Evolutionary conservation across 2,113 vertebrate species (phyloP), one percentile per base, ranked within the genome.

Genomic region (Salvelinus sp.): DNA sequence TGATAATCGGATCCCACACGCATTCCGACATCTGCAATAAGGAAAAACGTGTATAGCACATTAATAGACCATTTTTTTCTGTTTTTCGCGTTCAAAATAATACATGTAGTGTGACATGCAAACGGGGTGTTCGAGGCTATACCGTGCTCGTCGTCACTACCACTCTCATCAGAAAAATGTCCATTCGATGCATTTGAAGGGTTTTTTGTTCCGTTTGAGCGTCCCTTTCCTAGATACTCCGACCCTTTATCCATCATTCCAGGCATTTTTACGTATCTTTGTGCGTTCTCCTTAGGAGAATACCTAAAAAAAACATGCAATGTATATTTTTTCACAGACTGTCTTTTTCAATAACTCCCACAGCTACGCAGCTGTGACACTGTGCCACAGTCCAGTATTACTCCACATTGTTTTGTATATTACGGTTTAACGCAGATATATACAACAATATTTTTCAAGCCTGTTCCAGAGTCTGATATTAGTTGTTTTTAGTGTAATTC

Each of bases 1-100:
- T 98, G 97, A 76, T 96, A 98, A 83, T 98, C 97, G 0, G 94
- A 93, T 86, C 96, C 97, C 83, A 98, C 97, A 88, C 97, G 95
- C 97, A 98, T 98, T 77, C 97, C 97, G 76, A 98, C 96, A 96
- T 98, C 96, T 98, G 93, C 62, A 93, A 90, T 84, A 79, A 79
- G 10, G 79, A 66, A 87, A 77, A 77, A 47, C 18, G 54, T n/a
- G 3, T 33, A 38, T 47, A 69, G 7, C 20, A 30, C 18, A 33
- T 9, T 13, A 38, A 69, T 70, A 54, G 3, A 54, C 9, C 0
- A 1, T 18, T 50, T 10, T 50, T 16, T 54, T 6, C 25, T 14
- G 13, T 54, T 3, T 54, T 54, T 54, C 50, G n/a, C 44, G 9
- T 50, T 47, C 78, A 79, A 86, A 23, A 82, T 83, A 64, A 30